Evolutionary conservation across 1,140 invertebrate species (phyloP), one percentile per base, ranked within the genome.

Genomic region (Glossosoma conforme): DNA sequence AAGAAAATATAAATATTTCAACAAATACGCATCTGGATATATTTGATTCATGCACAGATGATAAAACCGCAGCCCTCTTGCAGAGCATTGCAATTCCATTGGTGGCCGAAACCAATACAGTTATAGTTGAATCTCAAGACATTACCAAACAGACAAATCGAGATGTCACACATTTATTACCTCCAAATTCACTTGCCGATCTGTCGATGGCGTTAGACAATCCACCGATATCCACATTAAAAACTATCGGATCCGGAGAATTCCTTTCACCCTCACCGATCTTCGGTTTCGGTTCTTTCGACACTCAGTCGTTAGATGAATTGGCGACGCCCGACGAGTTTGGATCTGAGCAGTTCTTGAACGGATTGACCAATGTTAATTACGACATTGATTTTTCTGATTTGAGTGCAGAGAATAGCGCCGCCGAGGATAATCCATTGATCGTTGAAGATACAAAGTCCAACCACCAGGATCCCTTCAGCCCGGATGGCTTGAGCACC

Each of bases 321-420:
- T 52, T 74, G 35, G 65, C 75, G 22, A 80, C 78, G 4, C 77
- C 77, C 2, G 81, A 84, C 56, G 79, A 83, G 20, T 70, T 73
- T 44, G 72, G 62, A 4, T 63, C 61, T 0, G 69, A 70, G n/a
- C 62, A 75, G 19, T 61, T 77, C 25, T 66, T 71, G 1, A 72
- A 77, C 1, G 80, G 78, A 1, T 60, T 85, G 10, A 81, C 78
- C n/a, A 81, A 81, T 60, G 78, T 85, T 15, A 85, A 84, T 65
- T 86, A 84, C 59, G 84, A 85, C 53, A 84, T 86, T 35, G 83
- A 85, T 61, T 67, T 83, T 37, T 85, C 81, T 2, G 84, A 85
- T 65, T 69, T 82, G 22, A 86, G 83, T 55, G 79, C 74, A 0
- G 83, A 85, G 3, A 84, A 83, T 59, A 84, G 83, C 52, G 66